Evolutionary conservation across 2,888 invertebrate species (phyloP), one percentile per base, ranked within the genome.

Genomic region (Parnassius orleans): DNA sequence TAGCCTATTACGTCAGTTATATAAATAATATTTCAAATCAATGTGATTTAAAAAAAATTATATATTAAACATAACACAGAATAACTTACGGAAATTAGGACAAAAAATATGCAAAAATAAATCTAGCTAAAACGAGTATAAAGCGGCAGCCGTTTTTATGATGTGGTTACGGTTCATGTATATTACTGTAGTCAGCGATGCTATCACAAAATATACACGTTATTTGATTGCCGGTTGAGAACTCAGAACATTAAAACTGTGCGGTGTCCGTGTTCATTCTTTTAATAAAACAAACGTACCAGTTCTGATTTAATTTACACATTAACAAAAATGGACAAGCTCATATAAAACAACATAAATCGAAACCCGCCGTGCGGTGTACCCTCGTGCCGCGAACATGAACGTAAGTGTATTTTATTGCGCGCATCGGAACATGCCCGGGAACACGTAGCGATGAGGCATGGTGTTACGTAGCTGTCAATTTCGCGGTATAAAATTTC

Each of bases 301-400:
- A 71, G 68, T 53, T 69, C 77, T 83, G 86, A 86, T 87, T 88
- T 87, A 87, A 85, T 83, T 85, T 86, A 83, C 78, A 80, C 87
- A 88, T 89, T 87, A 87, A 90, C 87, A 83, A 87, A 84, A 85
- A 81, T 83, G 80, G 84, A 89, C 89, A 87, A 81, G 85, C 78
- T 75, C 78, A 79, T 86, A 86, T 84, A 84, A 82, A 83, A 81
- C 80, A 77, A 80, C 83, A 87, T 87, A 87, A 87, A 87, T 87
- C 77, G 84, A 74, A 78, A 68, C 87, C 83, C 86, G 87, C 82
- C 81, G 87, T 75, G 87, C 78, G 80, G 68, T 72, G 71, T 74
- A 66, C 69, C 71, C 79, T 71, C 75, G 76, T 79, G 74, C 78
- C 73, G 76, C 71, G 73, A 75, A 77, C 79, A 76, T 77, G 79